Conservation (phyloP, 2,113 vertebrate species). For the Riparia riparia region DNA sequence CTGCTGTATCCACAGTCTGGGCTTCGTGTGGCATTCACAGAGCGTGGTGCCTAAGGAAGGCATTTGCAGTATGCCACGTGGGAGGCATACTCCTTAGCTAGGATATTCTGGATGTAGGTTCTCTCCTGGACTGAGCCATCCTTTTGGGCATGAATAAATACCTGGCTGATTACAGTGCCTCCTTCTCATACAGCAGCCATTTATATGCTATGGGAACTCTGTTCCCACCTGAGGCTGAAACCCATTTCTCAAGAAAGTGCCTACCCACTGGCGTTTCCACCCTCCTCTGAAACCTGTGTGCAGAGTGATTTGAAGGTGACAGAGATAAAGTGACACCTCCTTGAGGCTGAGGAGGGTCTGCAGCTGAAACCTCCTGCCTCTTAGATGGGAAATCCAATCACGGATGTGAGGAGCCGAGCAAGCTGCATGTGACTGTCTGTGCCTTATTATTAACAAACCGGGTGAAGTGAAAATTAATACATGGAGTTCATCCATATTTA, state of each 20-base stretch:
- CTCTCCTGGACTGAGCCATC: not conserved
- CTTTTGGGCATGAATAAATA: conserved; percentile 6
- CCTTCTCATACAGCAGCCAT: not conserved
- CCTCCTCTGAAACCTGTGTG: not conserved
- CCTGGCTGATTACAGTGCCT: not conserved
- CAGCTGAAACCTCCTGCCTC: not conserved
- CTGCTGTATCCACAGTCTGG: not conserved
- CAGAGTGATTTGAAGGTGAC: not conserved
- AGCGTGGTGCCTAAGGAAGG: not conserved
- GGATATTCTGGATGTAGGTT: not conserved
- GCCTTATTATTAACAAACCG: not conserved
- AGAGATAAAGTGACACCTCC: not conserved
- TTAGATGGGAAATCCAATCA: not conserved
- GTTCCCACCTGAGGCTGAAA: conserved; percentile 14
- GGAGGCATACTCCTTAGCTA: not conserved
- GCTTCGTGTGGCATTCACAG: not conserved
- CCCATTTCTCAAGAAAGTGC: not conserved
- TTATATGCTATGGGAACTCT: conserved; percentile 7
- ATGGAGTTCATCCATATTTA: not conserved
- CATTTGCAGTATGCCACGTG: not conserved
- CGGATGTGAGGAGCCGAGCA: not conserved
- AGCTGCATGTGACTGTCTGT: not conserved
- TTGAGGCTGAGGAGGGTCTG: not conserved
- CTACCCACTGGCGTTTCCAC: not conserved
- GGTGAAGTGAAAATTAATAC: not conserved